These are phyloP conservation scores for Ornithoptera alexandrae DNA, from an alignment of 2,888 invertebrate species.

Conservation along the genomic window DNA sequence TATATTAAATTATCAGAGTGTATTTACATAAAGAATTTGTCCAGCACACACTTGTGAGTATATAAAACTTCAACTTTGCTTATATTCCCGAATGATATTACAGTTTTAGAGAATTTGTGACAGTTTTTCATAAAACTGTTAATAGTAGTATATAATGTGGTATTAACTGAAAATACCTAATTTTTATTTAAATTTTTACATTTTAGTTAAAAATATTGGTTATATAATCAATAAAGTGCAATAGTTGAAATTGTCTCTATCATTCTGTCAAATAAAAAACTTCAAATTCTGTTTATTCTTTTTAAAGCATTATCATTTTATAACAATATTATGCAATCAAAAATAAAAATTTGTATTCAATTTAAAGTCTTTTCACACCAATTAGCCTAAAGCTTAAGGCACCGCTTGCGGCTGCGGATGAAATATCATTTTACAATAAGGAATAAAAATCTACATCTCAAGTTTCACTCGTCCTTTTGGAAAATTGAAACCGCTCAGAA, in stretches of 20 bases:
- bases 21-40: constrained; percentile 38
- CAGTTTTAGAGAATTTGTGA: constrained; percentile 1
- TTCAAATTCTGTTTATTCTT: too few species aligned
- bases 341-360: constrained; percentile 24
- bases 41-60: constrained; percentile 6
- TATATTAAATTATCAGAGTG: constrained; percentile 59
- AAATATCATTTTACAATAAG: constrained; percentile 57
- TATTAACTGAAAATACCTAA: too few species aligned
- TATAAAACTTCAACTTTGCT: constrained; percentile 16
- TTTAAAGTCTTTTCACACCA: constrained; percentile 27
- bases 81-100: constrained; percentile 29
- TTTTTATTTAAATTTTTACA: too few species aligned
- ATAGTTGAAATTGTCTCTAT: too few species aligned
- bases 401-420: constrained; percentile 36
- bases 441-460: constrained; percentile 52
- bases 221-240: too few species aligned
- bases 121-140: neutral
- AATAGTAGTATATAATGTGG: neutral
- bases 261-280: too few species aligned
- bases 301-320: neutral
- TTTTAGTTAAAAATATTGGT: too few species aligned
- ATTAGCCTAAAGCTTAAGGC: constrained; percentile 18
- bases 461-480: constrained; percentile 51
- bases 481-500: constrained; percentile 67
- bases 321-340: constrained; percentile 6